Conservation (phyloP, 1,140 invertebrate genomes). For the Nasonia giraulti region DNA sequence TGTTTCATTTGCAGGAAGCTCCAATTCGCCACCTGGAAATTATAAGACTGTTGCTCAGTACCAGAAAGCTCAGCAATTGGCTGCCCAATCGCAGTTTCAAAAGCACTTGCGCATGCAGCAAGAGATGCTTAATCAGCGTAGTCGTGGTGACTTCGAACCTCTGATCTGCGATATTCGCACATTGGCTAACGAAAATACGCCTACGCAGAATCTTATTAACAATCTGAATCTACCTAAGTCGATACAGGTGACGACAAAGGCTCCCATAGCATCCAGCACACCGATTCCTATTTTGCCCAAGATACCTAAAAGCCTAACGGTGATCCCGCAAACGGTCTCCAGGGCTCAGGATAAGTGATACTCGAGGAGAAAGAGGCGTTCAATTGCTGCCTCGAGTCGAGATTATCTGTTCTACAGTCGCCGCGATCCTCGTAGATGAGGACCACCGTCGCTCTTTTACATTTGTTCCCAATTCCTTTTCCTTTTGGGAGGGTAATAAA, state of each 20-base stretch:
- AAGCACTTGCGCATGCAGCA: constrained; percentile 71
- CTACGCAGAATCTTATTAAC: constrained; percentile 69
- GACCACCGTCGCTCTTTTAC: neutral
- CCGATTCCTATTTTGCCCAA: constrained; percentile 78
- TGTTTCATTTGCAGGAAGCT: constrained; percentile 42
- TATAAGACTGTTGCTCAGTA: constrained; percentile 55
- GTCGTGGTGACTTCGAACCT: constrained; percentile 71
- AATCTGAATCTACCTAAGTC: constrained; percentile 72
- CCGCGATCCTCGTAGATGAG: constrained; percentile 5
- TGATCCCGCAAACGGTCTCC: constrained; percentile 80
- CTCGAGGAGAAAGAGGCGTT: constrained; percentile 21
- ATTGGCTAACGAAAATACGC: constrained; percentile 67
- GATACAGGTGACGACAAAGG: constrained; percentile 72
- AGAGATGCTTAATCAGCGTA: constrained; percentile 70
- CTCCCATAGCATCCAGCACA: constrained; percentile 59
- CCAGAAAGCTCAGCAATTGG: constrained; percentile 62
- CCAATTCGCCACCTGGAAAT: constrained; percentile 22
- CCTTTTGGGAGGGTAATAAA: neutral
- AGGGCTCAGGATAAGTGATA: constrained; percentile 69
- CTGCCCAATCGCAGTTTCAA: constrained; percentile 68
- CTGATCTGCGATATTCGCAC: constrained; percentile 72
- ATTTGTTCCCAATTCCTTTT: neutral
- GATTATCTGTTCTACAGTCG: constrained; percentile 31
- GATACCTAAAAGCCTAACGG: constrained; percentile 84
- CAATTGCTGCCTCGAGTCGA: constrained; percentile 19